Evolutionary conservation across 2,888 invertebrate genomes (phyloP).

Genomic region (Pyrochroa serraticornis): DNA sequence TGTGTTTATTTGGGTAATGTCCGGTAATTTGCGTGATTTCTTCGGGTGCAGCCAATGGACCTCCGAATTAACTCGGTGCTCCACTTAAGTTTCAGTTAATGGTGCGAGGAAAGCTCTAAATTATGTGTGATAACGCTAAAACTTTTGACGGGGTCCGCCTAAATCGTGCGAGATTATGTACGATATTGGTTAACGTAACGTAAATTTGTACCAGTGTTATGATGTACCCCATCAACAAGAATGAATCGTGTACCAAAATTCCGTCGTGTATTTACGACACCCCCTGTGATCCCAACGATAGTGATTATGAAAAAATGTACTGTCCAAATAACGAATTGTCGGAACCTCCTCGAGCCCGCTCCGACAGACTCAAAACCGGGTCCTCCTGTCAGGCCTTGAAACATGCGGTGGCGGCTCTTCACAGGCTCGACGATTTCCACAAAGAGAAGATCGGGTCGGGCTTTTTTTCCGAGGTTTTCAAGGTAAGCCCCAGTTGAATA

Average conservation of each 20-base stretch:
- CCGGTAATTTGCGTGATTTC: slow-evolving; percentile 12
- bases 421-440: slow-evolving; percentile 91
- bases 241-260: slow-evolving; percentile 46
- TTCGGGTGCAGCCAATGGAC: no score
- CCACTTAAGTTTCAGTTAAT: slow-evolving; percentile 6
- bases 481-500: slow-evolving; percentile 70
- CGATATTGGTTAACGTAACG: slow-evolving; percentile 57
- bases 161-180: slow-evolving; percentile 54
- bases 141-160: slow-evolving; percentile 38
- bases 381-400: slow-evolving; percentile 88
- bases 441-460: slow-evolving; percentile 93
- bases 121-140: slow-evolving; percentile 44
- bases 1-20: slow-evolving; percentile 13
- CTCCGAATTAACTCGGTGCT: background rate
- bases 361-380: slow-evolving; percentile 68
- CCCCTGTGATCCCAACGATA: slow-evolving; percentile 55
- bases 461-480: slow-evolving; percentile 97
- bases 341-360: slow-evolving; percentile 53
- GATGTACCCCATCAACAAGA: slow-evolving; percentile 50
- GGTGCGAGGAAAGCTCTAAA: slow-evolving; percentile 28
- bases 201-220: slow-evolving; percentile 40
- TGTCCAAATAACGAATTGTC: slow-evolving; percentile 57
- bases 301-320: slow-evolving; percentile 53
- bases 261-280: slow-evolving; percentile 54
- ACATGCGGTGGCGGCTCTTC: slow-evolving; percentile 89